Evolutionary conservation across 2,113 vertebrate genomes (phyloP), one percentile per base, ranked within the genome.

Genomic region (Protobothrops flavoviridis): DNA sequence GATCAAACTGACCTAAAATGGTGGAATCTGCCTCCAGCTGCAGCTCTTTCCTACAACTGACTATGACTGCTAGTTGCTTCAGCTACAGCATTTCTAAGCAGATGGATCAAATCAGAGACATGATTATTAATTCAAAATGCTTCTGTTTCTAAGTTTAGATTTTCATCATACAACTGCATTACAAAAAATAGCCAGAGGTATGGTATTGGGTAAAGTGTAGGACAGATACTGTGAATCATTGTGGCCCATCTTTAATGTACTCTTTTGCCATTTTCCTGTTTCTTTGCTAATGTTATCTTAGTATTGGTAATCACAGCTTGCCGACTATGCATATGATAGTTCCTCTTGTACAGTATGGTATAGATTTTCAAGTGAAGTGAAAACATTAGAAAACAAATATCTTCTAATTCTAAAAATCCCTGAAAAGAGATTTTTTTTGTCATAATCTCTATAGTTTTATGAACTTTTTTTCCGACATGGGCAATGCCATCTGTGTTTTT

Each of bases 151-250:
- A 24, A 3, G 15, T 74, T 56, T 74, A 81, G 24, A 23, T 74
- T 92, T 92, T 56, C 20, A 88, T 52, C 20, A 48, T 88, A n/a
- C 74, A 26, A 56, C 29, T 26, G 61, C 61, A 81, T 89, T 92
- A 81, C 56, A 56, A 56, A 56, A 89, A 92, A 93, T n/a, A 93
- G 89, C 56, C 89, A 90, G 74, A 90, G 89, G 81, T 87, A 39
- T 90, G 74, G 23, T 50, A 29, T 43, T 90, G 85, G 89, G 24
- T 24, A 87, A 87, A 81, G 23, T n/a, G 45, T 29, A 57, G 55
- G 45, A 87, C 56, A 93, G 15, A 50, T 93, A 56, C 55, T 64
- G 61, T 93, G 88, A 93, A 90, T 93, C 89, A 93, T 4, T 64
- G 81, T 50, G 53, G 52, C n/a, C n/a, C 56, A 45, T 24, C 92